Base-by-base conservation (phyloP, 2,888 invertebrate species). In the Scaptomyza caliginosa region DNA sequence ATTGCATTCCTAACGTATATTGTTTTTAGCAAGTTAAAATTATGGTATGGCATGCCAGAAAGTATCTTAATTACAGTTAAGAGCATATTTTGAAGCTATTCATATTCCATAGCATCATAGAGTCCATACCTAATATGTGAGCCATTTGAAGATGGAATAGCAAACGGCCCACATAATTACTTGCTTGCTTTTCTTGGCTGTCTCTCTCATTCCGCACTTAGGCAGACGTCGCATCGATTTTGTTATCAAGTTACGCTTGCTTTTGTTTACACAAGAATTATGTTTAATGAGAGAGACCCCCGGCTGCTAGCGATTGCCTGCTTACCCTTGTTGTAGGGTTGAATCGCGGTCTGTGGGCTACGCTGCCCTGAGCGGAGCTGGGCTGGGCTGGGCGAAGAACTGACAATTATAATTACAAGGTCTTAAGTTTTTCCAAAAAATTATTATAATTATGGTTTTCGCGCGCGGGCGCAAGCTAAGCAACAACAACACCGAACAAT, bases 321-420 rank as follows among this genome's bases (percentile, higher is more conserved):
- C n/a, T 36, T 51, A 16, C 48, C 49, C 46, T 64, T 46, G 30
- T 16, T 24, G 28, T 28, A 54, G 73, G 73, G 76, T 73, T 70
- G 73, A 75, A 64, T 43, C 64, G 70, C 57, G 70, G 39, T 8
- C 38, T n/a, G n/a, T n/a, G n/a, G n/a, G n/a, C n/a, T n/a, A n/a
- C n/a, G n/a, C n/a, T n/a, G n/a, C n/a, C n/a, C n/a, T n/a, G n/a
- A n/a, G n/a, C n/a, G n/a, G n/a, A n/a, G n/a, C n/a, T n/a, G n/a
- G n/a, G n/a, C n/a, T 42, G 62, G 59, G 32, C 38, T 6, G 24
- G 23, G 57, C 58, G 26, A 42, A 62, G 65, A 86, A 86, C 81
- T 82, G 89, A 89, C 89, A 89, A 88, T 89, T 88, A 89, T 89
- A 90, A 89, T 89, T 89, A 89, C 89, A 88, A 77, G 77, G 89